Evolutionary conservation across 23 tunicate genomes (phyloP).

Genomic region (Ascidia mentula): DNA sequence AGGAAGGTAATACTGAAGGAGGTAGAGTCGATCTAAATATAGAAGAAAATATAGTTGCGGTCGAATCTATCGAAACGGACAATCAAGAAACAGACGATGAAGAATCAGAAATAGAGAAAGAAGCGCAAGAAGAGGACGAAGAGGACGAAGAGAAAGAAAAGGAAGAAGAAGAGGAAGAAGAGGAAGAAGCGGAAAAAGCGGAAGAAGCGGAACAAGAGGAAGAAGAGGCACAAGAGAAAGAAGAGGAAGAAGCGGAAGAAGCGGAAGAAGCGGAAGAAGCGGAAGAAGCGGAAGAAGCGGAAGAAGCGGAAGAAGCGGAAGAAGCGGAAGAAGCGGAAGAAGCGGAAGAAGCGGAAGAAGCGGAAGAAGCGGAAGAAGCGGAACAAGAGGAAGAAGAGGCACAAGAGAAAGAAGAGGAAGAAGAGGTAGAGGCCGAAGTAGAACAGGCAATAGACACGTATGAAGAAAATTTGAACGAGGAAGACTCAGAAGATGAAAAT

Average conservation of each 20-base stretch:
- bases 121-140: neutral
- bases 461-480: no score
- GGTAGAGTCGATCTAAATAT: neutral
- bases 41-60: neutral
- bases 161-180: neutral
- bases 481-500: no score
- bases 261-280: neutral
- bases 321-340: neutral
- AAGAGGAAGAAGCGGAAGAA: neutral
- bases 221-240: neutral
- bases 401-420: no score
- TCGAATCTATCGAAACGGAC: neutral
- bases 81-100: neutral
- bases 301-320: neutral
- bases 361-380: no score
- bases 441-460: no score
- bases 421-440: no score
- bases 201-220: neutral
- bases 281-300: neutral
- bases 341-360: neutral
- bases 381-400: no score
- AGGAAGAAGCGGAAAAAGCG: neutral
- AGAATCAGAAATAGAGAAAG: neutral
- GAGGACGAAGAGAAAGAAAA: neutral
- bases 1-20: neutral